Evolutionary conservation across 1,140 invertebrate genomes (phyloP).

Genomic region (Amphibalanus amphitrite): DNA sequence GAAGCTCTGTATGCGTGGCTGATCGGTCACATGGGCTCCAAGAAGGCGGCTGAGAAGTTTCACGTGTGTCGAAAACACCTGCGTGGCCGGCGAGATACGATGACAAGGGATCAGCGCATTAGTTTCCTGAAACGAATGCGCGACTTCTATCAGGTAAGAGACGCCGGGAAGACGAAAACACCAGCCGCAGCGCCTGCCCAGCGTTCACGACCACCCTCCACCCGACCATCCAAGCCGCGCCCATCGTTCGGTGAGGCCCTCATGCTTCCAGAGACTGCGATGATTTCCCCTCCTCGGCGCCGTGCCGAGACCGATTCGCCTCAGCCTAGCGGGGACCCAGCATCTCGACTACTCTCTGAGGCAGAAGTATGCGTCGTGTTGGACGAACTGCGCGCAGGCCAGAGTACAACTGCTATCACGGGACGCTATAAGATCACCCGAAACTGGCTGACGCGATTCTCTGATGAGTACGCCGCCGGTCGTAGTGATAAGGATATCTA

Average conservation of each 20-base stretch:
- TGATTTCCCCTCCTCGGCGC: too few species aligned
- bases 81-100: background rate
- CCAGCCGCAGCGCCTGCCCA: background rate
- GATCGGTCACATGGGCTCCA: background rate
- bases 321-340: background rate
- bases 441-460: background rate
- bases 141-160: background rate
- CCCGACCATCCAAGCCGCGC: background rate
- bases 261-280: background rate
- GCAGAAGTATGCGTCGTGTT: background rate
- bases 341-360: background rate
- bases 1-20: background rate
- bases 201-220: too few species aligned
- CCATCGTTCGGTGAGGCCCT: background rate
- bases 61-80: background rate
- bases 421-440: background rate
- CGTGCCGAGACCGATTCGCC: background rate
- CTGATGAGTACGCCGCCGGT: background rate
- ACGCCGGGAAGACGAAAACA: too few species aligned
- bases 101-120: background rate
- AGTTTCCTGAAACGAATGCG: background rate
- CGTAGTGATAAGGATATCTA: background rate
- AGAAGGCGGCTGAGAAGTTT: background rate
- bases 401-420: background rate
- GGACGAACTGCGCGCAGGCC: background rate